Percentiles rank a stretch among this genome's conserved stretches.
These are phyloP conservation scores for Nasalis larvatus DNA, from an alignment of 2,113 vertebrate species.

Conservation along the genomic window DNA sequence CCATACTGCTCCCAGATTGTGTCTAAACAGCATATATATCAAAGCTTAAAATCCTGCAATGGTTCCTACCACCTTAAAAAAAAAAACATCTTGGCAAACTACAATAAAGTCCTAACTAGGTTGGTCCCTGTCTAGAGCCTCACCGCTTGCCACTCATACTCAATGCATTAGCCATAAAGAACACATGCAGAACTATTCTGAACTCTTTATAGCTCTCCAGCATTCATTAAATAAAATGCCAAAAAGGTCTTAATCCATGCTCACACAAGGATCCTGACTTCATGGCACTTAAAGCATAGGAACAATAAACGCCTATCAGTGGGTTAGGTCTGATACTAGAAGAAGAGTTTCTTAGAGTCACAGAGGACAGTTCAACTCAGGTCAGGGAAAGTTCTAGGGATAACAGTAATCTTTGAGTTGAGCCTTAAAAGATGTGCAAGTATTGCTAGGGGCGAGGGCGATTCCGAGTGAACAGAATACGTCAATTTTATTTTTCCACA, in stretches of 20 bases:
- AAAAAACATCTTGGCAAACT: background rate
- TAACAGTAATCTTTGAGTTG: background rate
- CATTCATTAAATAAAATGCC: slow-evolving; percentile 26
- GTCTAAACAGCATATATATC: background rate
- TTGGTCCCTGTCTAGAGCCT: background rate
- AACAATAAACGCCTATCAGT: background rate
- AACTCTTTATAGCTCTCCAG: background rate
- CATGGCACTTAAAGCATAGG: background rate
- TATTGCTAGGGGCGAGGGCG: background rate
- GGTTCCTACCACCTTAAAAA: background rate
- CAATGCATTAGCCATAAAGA: background rate
- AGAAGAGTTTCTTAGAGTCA: background rate
- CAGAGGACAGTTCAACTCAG: slow-evolving; percentile 2
- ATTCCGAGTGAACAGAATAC: slow-evolving; percentile 25
- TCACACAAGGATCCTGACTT: slow-evolving; percentile 16
- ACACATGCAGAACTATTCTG: background rate
- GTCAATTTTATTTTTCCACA: slow-evolving; percentile 42
- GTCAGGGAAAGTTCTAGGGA: slow-evolving; percentile 1
- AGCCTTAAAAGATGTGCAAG: slow-evolving; percentile 6
- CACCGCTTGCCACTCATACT: background rate
- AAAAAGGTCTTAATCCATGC: slow-evolving; percentile 5
- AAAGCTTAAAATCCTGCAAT: no score
- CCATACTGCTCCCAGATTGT: background rate
- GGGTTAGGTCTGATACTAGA: background rate
- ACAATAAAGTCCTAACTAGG: background rate